Conservation (phyloP, 2,888 invertebrate genomes). For the Acanthacorydalis orientalis region DNA sequence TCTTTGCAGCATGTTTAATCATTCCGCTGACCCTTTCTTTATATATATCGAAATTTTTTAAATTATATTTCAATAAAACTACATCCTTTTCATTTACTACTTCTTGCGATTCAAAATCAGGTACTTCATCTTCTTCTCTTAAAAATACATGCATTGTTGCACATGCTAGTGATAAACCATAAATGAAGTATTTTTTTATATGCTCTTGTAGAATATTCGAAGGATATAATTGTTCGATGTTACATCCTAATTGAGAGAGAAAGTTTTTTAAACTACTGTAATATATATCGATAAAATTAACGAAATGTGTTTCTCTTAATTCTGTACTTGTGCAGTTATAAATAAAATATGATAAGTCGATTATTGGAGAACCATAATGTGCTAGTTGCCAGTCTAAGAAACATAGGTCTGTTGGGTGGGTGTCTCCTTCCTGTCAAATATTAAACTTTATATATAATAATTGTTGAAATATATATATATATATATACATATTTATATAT, state of each 20-base stretch:
- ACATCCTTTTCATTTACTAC: not conserved
- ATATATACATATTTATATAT: too few species aligned
- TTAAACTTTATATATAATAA: too few species aligned
- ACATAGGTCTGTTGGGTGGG: constrained; percentile 14
- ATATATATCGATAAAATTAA: constrained; percentile 18
- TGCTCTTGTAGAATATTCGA: constrained; percentile 14
- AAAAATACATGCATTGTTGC: constrained; percentile 15
- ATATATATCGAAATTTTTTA: not conserved
- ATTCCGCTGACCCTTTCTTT: not conserved
- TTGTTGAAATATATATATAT: too few species aligned
- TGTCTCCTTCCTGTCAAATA: constrained; percentile 5
- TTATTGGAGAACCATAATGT: constrained; percentile 14
- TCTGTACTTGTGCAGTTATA: constrained; percentile 17
- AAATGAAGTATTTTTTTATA: constrained; percentile 15
- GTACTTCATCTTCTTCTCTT: constrained; percentile 12
- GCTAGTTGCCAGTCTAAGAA: constrained; percentile 17
- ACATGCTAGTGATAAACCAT: constrained; percentile 14
- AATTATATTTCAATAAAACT: not conserved
- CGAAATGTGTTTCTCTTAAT: constrained; percentile 14
- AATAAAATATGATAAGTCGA: constrained; percentile 20
- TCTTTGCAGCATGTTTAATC: not conserved
- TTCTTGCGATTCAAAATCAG: constrained; percentile 10
- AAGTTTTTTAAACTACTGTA: constrained; percentile 18
- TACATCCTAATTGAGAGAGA: constrained; percentile 13
- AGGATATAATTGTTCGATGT: constrained; percentile 16